A percentile compares a stretch with the other conserved stretches of the same genome.
phyloP scores from a whole-genome alignment of 2,888 invertebrate genomes.

The Tetropium fuscum region DNA sequence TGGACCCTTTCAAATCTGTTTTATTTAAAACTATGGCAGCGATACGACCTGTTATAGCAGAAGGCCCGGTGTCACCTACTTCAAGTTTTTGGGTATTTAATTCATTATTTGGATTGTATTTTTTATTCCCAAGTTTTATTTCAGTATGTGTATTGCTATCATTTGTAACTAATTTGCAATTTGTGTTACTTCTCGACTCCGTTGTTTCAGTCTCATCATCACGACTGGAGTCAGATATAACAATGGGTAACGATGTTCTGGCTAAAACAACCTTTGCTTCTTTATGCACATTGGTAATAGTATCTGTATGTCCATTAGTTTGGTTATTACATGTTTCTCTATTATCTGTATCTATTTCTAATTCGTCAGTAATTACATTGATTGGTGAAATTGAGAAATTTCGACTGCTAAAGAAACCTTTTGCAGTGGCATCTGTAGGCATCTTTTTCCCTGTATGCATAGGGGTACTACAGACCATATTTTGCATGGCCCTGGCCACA shows the following conservation, averaged over 20 bases:
- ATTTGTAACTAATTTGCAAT: too few relatives aligned
- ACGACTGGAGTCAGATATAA: conserved; percentile 10
- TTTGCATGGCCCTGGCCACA: conserved; percentile 4
- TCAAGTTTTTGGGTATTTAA: too few relatives aligned
- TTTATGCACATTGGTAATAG: not conserved
- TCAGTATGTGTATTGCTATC: too few relatives aligned
- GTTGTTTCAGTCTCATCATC: not conserved
- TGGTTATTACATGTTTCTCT: not conserved
- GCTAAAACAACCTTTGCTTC: not conserved
- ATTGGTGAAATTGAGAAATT: conserved; percentile 16
- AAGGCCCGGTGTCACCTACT: too few relatives aligned
- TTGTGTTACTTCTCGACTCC: too few relatives aligned
- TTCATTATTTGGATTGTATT: too few relatives aligned
- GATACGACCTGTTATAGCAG: too few relatives aligned
- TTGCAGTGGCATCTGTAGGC: too few relatives aligned
- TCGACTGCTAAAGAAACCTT: conserved; percentile 2
- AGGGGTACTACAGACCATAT: conserved; percentile 17
- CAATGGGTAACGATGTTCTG: not conserved
- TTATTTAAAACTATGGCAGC: too few relatives aligned
- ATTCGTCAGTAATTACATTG: not conserved
- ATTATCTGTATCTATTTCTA: not conserved
- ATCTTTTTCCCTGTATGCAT: conserved; percentile 13
- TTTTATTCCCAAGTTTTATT: too few relatives aligned
- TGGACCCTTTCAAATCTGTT: too few relatives aligned
- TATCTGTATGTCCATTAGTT: too few relatives aligned